Evolutionary conservation across 1,140 invertebrate species (phyloP).

Genomic region (Acromyrmex heyeri): DNA sequence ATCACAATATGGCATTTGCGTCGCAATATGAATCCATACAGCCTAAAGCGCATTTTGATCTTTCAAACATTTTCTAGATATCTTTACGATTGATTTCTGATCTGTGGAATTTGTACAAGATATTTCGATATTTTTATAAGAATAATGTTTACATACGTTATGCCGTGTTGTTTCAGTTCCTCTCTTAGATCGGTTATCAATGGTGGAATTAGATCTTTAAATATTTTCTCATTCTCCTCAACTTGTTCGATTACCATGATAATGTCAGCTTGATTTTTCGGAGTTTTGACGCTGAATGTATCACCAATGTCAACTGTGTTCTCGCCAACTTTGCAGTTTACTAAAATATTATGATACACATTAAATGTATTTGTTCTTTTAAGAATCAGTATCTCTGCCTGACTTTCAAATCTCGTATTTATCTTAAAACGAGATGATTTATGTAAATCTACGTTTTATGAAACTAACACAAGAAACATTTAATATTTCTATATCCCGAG

Average conservation of each 20-base stretch:
- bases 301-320: constrained; percentile 87
- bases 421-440: constrained; percentile 28
- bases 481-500: not conserved
- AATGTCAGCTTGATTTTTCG: constrained; percentile 91
- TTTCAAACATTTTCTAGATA: not conserved
- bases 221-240: constrained; percentile 84
- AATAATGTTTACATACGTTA: constrained; percentile 85
- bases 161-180: constrained; percentile 87
- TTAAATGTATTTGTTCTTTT: not conserved
- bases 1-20: not conserved
- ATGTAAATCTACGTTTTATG: not conserved
- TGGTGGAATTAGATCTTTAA: constrained; percentile 84
- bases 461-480: constrained; percentile 4
- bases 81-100: not conserved
- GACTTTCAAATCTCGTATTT: not conserved
- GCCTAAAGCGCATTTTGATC: not conserved
- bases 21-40: not conserved
- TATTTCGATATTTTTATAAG: constrained; percentile 12
- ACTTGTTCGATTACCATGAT: constrained; percentile 90
- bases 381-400: not conserved
- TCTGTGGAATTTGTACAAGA: not conserved
- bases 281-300: constrained; percentile 89
- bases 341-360: constrained; percentile 75
- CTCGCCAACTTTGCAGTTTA: constrained; percentile 88
- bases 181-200: constrained; percentile 84